A percentile compares a stretch with the other conserved stretches of the same genome.
Evolutionary conservation across 1,140 invertebrate species (phyloP).

Genomic region (Brachionus plicatilis): DNA sequence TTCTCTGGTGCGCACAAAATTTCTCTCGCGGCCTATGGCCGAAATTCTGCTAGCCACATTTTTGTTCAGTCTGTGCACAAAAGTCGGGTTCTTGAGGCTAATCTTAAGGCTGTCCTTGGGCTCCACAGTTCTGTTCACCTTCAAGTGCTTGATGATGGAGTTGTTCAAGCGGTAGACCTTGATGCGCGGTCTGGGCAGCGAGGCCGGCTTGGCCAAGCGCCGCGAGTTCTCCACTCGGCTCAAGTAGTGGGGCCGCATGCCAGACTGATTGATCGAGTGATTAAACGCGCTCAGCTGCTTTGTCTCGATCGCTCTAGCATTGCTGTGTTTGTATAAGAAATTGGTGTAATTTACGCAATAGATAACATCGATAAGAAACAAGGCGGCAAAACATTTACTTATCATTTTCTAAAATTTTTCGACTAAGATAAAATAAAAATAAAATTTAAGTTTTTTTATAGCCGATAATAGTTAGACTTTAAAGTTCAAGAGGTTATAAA

Average conservation of each 20-base stretch:
- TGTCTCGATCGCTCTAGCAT: neutral
- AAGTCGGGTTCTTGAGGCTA: neutral
- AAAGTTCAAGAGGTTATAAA: constrained; percentile 39
- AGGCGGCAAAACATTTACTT: neutral
- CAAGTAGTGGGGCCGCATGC: neutral
- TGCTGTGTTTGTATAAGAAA: neutral
- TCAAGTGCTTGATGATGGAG: neutral
- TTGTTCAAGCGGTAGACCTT: constrained; percentile 23
- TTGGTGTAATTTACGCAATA: neutral
- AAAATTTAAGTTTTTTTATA: constrained; percentile 1
- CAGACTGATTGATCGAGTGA: neutral
- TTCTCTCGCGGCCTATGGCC: neutral
- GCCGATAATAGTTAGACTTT: constrained; percentile 1
- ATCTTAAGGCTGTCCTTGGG: neutral
- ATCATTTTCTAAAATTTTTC: neutral
- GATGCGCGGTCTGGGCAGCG: neutral
- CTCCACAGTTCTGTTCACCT: neutral
- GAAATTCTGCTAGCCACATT: neutral
- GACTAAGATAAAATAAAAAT: neutral
- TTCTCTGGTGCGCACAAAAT: neutral
- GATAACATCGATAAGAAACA: neutral
- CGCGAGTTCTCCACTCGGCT: neutral
- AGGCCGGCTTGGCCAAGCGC: neutral
- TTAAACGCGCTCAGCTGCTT: neutral
- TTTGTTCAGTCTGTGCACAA: neutral